Conservation (phyloP, 2,888 invertebrate species). For the Standfussiana lucernea region DNA sequence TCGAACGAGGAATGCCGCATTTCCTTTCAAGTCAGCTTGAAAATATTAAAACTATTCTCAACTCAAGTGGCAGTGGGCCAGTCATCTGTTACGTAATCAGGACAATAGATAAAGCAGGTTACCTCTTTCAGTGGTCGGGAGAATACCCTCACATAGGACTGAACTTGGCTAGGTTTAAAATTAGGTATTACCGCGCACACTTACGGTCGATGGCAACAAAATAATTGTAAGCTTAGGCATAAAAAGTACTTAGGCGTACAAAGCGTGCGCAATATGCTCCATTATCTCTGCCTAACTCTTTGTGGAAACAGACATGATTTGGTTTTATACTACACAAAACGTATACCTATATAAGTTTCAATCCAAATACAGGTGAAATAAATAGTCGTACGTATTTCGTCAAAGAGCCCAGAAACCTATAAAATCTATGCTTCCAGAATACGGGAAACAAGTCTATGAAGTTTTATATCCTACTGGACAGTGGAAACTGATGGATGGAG, state of each 20-base stretch:
- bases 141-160: neutral
- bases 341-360: neutral
- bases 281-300: neutral
- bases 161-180: neutral
- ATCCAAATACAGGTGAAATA: neutral
- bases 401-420: neutral
- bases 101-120: conserved; percentile 36
- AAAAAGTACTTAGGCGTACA: neutral
- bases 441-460: conserved; percentile 5
- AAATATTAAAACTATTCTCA: conserved; percentile 68
- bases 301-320: neutral
- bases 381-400: neutral
- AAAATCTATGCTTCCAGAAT: neutral
- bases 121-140: neutral
- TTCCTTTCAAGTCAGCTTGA: conserved; percentile 58
- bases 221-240: neutral
- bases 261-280: neutral
- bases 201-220: too few species aligned
- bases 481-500: conserved; percentile 46
- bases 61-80: conserved; percentile 61
- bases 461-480: conserved; percentile 24
- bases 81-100: conserved; percentile 46
- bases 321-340: neutral
- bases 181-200: too few species aligned
- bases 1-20: conserved; percentile 61